A percentile compares a stretch with the other conserved stretches of the same genome.
phyloP scores from a whole-genome alignment of 2,113 vertebrate species.

The Sylvicapra grimmia region DNA sequence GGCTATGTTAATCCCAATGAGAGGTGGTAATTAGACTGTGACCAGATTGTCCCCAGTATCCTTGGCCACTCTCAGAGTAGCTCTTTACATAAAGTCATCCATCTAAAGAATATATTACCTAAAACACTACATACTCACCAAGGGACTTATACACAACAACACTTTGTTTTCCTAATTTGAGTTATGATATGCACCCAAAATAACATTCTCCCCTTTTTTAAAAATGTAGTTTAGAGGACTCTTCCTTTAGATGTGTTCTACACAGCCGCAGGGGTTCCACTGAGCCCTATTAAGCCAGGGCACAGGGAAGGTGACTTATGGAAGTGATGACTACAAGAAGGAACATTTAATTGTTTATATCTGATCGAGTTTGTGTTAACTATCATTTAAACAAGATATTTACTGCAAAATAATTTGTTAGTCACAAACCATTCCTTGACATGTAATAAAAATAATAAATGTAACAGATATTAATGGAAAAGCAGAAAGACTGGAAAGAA shows the following conservation, averaged over 20 bases:
- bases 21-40: background rate
- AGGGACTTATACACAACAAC: background rate
- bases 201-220: background rate
- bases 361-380: background rate
- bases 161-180: constrained; percentile 24
- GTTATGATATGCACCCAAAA: background rate
- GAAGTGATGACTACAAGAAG: background rate
- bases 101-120: constrained; percentile 7
- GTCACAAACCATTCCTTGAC: background rate
- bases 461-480: background rate
- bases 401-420: background rate
- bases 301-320: background rate
- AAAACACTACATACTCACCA: background rate
- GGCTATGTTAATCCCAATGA: background rate
- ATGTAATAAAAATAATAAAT: background rate
- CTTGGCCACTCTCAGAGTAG: background rate
- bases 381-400: background rate
- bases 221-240: background rate
- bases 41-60: background rate
- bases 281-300: background rate
- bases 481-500: background rate
- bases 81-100: background rate
- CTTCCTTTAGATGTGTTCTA: background rate
- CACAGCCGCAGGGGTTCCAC: background rate
- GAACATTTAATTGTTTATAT: constrained; percentile 15